Evolutionary conservation across 2,888 invertebrate species (phyloP).

Genomic region (Cosmorhoe ocellata): DNA sequence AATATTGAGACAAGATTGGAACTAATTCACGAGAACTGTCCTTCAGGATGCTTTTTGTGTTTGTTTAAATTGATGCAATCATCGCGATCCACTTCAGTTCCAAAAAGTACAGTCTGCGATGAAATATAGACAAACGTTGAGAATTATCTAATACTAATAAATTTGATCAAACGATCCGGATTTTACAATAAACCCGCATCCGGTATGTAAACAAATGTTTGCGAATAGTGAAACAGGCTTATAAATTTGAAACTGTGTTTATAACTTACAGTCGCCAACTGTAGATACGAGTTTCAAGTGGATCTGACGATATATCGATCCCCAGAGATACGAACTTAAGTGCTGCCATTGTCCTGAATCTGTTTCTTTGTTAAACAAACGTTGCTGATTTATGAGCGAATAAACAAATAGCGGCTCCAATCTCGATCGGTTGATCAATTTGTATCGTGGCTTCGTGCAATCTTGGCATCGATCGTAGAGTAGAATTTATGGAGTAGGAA

Average conservation of each 20-base stretch:
- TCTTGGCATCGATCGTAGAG: background rate
- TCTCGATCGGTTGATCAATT: background rate
- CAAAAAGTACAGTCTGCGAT: slow-evolving; percentile 10
- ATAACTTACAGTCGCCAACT: too few species aligned
- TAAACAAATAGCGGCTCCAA: slow-evolving; percentile 4
- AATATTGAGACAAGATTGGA: too few species aligned
- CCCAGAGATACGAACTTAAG: background rate
- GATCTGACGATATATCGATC: slow-evolving; percentile 14
- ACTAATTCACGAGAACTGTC: too few species aligned
- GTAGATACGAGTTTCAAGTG: slow-evolving; percentile 11
- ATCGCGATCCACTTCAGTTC: slow-evolving; percentile 26
- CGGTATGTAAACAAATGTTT: too few species aligned
- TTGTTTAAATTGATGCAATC: slow-evolving; percentile 25
- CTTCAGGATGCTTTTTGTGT: too few species aligned
- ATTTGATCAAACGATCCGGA: too few species aligned
- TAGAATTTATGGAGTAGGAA: too few species aligned
- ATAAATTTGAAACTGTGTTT: too few species aligned
- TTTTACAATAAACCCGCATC: too few species aligned
- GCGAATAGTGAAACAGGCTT: too few species aligned
- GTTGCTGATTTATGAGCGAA: slow-evolving; percentile 13
- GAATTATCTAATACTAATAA: too few species aligned
- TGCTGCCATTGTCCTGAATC: slow-evolving; percentile 5
- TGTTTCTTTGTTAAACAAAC: slow-evolving; percentile 21
- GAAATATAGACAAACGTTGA: background rate
- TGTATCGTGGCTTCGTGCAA: slow-evolving; percentile 1